Evolutionary conservation across 1,140 invertebrate genomes (phyloP).

Genomic region (Holcopasites calliopsidis): DNA sequence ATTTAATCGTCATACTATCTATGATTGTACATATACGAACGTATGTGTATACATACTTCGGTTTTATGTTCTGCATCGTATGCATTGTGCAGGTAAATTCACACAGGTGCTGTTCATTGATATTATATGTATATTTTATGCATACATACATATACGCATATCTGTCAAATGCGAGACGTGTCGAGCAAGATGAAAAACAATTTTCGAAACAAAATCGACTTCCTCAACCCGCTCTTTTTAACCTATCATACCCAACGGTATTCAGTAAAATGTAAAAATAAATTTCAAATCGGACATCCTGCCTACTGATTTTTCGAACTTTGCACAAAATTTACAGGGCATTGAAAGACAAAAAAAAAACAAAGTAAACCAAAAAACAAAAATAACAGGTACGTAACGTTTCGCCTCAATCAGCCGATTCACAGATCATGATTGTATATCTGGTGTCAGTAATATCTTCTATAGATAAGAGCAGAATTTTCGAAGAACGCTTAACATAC

Average conservation of each 20-base stretch:
- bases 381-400: background rate
- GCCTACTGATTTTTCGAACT: too few species aligned
- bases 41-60: too few species aligned
- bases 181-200: background rate
- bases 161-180: background rate
- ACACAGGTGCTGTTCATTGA: too few species aligned
- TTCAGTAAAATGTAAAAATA: conserved; percentile 19
- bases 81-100: too few species aligned
- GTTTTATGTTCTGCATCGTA: too few species aligned
- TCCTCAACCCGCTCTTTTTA: background rate
- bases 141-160: background rate
- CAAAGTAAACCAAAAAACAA: background rate
- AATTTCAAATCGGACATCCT: background rate
- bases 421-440: background rate
- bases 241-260: background rate
- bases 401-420: background rate
- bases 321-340: background rate
- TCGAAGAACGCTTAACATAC: too few species aligned
- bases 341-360: conserved; percentile 4
- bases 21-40: too few species aligned
- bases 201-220: conserved; percentile 12
- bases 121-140: too few species aligned
- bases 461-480: background rate
- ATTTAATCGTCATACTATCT: too few species aligned
- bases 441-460: background rate